Evolutionary conservation across 2,797 vertebrate species (phyloP).

Genomic region (Chelidonichthys spinosus): DNA sequence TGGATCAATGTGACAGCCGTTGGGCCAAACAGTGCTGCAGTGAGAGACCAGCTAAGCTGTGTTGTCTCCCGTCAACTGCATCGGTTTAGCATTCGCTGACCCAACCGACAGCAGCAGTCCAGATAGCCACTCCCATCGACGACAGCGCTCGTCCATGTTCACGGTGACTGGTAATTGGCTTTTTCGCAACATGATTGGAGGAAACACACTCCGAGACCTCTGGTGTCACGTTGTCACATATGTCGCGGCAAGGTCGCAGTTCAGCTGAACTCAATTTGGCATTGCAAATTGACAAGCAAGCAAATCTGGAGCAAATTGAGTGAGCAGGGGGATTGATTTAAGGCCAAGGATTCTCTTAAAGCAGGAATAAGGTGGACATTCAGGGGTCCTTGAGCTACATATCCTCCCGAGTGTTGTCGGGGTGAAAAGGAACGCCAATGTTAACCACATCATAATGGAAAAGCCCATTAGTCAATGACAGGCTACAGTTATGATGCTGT

Average conservation of each 20-base stretch:
- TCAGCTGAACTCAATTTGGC: slow-evolving; percentile 72
- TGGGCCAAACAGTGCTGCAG: slow-evolving; percentile 42
- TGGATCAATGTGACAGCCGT: slow-evolving; percentile 79
- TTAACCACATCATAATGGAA: slow-evolving; percentile 58
- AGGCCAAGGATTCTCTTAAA: slow-evolving; percentile 63
- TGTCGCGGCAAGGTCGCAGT: slow-evolving; percentile 58
- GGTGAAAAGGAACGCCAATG: slow-evolving; percentile 31
- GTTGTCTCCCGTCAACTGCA: slow-evolving; percentile 46
- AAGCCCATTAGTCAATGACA: slow-evolving; percentile 63
- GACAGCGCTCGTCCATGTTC: slow-evolving; percentile 64
- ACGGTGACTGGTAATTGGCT: slow-evolving; percentile 76
- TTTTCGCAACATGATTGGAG: slow-evolving; percentile 62
- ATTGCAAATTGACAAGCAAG: slow-evolving; percentile 74
- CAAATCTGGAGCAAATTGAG: slow-evolving; percentile 71
- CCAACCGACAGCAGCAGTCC: slow-evolving; percentile 21
- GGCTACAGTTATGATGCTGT: slow-evolving; percentile 47
- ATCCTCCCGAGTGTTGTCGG: slow-evolving; percentile 34
- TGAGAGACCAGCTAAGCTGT: slow-evolving; percentile 69
- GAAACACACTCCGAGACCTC: slow-evolving; percentile 59
- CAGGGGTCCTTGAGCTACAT: slow-evolving; percentile 62
- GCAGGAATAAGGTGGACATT: slow-evolving; percentile 49
- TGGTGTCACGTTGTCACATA: slow-evolving; percentile 29
- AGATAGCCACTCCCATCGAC: slow-evolving; percentile 33
- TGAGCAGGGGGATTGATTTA: slow-evolving; percentile 71
- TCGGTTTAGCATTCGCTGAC: slow-evolving; percentile 54